Evolutionary conservation across 1,140 invertebrate species (phyloP).

Genomic region (Neodiprion fabricii): DNA sequence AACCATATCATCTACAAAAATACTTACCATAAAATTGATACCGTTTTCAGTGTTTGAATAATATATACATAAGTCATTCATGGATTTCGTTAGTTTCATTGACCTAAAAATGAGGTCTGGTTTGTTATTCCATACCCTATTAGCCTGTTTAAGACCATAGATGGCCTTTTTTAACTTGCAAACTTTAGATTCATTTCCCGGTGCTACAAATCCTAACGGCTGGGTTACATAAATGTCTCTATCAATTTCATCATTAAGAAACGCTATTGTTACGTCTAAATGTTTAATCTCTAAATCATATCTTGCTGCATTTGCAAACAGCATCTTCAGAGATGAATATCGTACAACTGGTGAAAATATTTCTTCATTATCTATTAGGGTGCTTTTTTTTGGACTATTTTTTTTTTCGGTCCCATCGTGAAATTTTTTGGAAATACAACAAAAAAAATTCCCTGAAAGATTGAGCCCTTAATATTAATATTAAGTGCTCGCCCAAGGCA

Average conservation of each 20-base stretch:
- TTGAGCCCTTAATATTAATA: no score
- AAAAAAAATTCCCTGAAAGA: no score
- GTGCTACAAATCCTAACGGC: slow-evolving; percentile 31
- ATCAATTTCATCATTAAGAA: slow-evolving; percentile 38
- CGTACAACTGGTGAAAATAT: slow-evolving; percentile 36
- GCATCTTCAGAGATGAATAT: slow-evolving; percentile 24
- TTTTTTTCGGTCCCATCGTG: no score
- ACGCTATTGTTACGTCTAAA: slow-evolving; percentile 45
- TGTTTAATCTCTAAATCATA: slow-evolving; percentile 34
- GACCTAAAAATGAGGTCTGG: slow-evolving; percentile 19
- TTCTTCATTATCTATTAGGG: slow-evolving; percentile 33
- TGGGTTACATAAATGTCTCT: slow-evolving; percentile 52
- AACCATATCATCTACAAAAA: not conserved
- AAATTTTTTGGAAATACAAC: no score
- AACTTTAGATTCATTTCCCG: slow-evolving; percentile 18
- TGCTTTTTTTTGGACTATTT: no score
- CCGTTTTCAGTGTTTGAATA: not conserved
- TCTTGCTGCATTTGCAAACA: slow-evolving; percentile 35
- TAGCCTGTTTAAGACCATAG: slow-evolving; percentile 42
- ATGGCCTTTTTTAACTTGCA: slow-evolving; percentile 34
- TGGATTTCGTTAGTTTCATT: slow-evolving; percentile 23
- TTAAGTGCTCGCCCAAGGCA: no score
- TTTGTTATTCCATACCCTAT: slow-evolving; percentile 34
- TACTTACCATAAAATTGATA: not conserved
- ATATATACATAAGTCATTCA: slow-evolving; percentile 22